phyloP scores from a whole-genome alignment of 2,797 vertebrate species.

The Xenops minutus region DNA sequence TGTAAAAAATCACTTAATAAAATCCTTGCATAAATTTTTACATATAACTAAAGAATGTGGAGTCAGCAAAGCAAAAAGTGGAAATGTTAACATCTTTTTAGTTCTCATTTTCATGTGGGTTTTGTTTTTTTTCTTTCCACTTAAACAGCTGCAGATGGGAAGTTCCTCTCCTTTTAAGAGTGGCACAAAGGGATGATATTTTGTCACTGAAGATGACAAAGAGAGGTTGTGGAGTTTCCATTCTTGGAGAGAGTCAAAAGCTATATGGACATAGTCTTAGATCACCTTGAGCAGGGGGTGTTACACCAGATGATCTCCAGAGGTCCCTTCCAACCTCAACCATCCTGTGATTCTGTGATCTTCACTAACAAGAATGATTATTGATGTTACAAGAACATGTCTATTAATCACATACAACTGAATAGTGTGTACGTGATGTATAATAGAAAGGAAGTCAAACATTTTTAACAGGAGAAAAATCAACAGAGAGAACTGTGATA shows the following conservation, averaged over 20 bases:
- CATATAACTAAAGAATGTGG: background rate
- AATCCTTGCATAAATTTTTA: constrained; percentile 24
- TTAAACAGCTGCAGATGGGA: background rate
- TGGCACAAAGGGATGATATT: background rate
- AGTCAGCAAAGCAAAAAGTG: constrained; percentile 10
- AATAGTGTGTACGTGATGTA: background rate
- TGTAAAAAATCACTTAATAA: constrained; percentile 36
- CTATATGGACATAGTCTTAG: background rate
- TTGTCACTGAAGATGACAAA: background rate
- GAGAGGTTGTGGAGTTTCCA: background rate
- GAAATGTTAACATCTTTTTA: background rate
- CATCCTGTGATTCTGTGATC: background rate
- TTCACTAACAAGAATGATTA: background rate
- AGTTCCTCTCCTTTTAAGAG: background rate
- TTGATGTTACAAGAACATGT: background rate
- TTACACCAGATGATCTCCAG: background rate
- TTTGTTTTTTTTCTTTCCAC: background rate
- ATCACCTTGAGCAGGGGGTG: fast-evolving
- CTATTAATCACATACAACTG: background rate
- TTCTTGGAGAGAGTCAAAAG: background rate
- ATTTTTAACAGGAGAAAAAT: background rate
- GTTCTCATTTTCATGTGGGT: background rate
- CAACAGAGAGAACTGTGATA: background rate
- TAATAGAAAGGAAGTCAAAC: background rate
- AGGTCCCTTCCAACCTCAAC: background rate